Base-by-base conservation (phyloP, 2,113 vertebrate species). In the Clarias batrachus region DNA sequence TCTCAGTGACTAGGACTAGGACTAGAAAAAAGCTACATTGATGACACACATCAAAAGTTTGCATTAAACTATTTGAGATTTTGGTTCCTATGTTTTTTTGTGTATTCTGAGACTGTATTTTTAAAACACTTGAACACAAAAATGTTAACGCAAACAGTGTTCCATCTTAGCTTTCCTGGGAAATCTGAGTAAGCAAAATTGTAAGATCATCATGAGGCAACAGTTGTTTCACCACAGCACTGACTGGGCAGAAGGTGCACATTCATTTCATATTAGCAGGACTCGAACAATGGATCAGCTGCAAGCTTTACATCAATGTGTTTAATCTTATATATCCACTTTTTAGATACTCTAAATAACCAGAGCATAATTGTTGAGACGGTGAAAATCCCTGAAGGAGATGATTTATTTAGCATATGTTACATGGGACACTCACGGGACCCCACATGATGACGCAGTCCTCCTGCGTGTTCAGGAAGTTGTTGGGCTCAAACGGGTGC, bases 361-460 rank as follows among this genome's bases (percentile, higher is more conserved):
- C 66, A 76, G 25, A 76, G 48, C 23, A n/a, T 27, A 77, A 16
- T 9, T 77, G 74, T 17, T 27, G 2, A 77, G 16, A 27, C n/a
- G 0, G 2, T 27, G 13, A 56, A 77, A 27, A 56, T 27, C 10
- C 19, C 27, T 30, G 25, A 56, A n/a, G 23, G 9, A 13, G 6
- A 54, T 56, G n/a, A 78, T 10, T 78, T 37, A 78, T 52, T 16
- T 56, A n/a, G 14, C 25, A 27, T 30, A 14, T 19, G 33, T 37
- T 37, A 37, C 33, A 37, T 37, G 33, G 2, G 21, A 87, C 85
- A 93, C 97, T 97, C 94, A 99, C 98, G 71, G 95, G 93, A 48
- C 98, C 98, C 98, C 97, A 99, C 88, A 99, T 95, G 88, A 96
- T 98, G 84, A 99, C 97, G 0, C 98, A 99, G 89, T 99, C 98